Conservation (phyloP, 2,797 vertebrate genomes). For the Propithecus perrieri region DNA sequence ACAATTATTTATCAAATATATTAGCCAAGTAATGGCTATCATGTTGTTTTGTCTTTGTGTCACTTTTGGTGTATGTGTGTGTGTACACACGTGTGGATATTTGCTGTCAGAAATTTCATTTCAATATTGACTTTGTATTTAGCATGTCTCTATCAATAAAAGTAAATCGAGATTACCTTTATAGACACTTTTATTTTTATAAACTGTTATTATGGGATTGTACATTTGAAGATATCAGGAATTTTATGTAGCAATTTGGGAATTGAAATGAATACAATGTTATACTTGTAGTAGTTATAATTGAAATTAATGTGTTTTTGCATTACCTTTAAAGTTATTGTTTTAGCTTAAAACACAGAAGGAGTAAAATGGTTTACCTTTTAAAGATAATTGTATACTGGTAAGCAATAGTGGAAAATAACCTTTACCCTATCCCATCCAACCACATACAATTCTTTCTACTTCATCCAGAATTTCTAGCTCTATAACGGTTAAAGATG, state of each 20-base stretch:
- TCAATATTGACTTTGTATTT: background rate
- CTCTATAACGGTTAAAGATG: background rate
- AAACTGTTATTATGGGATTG: background rate
- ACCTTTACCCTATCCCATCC: background rate
- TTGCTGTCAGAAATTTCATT: background rate
- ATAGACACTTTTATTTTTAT: background rate
- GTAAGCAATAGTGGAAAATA: background rate
- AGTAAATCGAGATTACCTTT: background rate
- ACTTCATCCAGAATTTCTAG: background rate
- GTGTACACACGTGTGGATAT: background rate
- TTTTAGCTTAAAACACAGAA: background rate
- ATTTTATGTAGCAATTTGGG: background rate
- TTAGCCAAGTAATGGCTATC: background rate
- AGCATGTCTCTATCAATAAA: background rate
- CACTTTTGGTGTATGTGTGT: background rate
- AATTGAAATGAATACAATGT: background rate
- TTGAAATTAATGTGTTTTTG: background rate
- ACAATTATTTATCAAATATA: background rate
- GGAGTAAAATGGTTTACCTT: background rate
- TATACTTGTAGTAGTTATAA: background rate
- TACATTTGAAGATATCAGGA: background rate
- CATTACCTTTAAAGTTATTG: background rate
- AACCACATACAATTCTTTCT: background rate
- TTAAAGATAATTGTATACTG: background rate
- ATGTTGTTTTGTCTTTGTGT: background rate